Percentiles rank a stretch among this genome's conserved stretches.
Conservation (phyloP, 2,888 invertebrate genomes). For the Drosophila kanekoi region DNA sequence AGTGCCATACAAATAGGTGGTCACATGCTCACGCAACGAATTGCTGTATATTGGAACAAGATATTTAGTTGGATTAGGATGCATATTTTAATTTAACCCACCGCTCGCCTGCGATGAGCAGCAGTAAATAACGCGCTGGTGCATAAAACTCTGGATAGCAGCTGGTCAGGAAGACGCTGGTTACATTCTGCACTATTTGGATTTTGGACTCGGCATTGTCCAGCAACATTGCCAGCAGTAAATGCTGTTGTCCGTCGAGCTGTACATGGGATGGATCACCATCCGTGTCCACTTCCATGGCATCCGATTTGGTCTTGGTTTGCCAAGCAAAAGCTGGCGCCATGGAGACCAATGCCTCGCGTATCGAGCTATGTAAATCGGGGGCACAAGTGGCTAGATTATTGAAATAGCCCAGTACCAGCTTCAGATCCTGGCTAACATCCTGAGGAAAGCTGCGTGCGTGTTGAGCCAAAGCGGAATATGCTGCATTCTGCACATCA, state of each 20-base stretch:
- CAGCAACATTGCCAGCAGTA: slow-evolving; percentile 89
- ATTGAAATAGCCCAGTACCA: slow-evolving; percentile 84
- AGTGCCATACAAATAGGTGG: slow-evolving; percentile 88
- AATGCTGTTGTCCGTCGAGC: slow-evolving; percentile 83
- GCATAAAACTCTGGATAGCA: slow-evolving; percentile 94
- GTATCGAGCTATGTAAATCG: slow-evolving; percentile 88
- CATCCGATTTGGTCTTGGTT: slow-evolving; percentile 64
- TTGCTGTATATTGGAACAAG: slow-evolving; percentile 63
- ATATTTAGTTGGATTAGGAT: background rate
- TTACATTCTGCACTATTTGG: slow-evolving; percentile 92
- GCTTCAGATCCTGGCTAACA: slow-evolving; percentile 89
- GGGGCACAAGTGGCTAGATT: slow-evolving; percentile 82
- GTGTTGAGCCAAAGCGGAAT: slow-evolving; percentile 85
- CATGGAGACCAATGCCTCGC: slow-evolving; percentile 90
- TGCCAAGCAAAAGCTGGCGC: slow-evolving; percentile 87
- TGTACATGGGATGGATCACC: slow-evolving; percentile 72
- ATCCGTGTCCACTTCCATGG: slow-evolving; percentile 62
- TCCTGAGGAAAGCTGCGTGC: slow-evolving; percentile 86
- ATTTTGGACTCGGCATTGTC: slow-evolving; percentile 92
- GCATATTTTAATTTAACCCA: slow-evolving; percentile 84
- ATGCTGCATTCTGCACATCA: slow-evolving; percentile 86
- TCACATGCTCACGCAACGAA: slow-evolving; percentile 83
- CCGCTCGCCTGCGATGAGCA: slow-evolving; percentile 94
- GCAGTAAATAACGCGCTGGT: slow-evolving; percentile 92
- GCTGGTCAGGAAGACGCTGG: slow-evolving; percentile 92